These are phyloP conservation scores for Anarsia innoxiella DNA, from an alignment of 2,888 invertebrate species.

Conservation along the genomic window DNA sequence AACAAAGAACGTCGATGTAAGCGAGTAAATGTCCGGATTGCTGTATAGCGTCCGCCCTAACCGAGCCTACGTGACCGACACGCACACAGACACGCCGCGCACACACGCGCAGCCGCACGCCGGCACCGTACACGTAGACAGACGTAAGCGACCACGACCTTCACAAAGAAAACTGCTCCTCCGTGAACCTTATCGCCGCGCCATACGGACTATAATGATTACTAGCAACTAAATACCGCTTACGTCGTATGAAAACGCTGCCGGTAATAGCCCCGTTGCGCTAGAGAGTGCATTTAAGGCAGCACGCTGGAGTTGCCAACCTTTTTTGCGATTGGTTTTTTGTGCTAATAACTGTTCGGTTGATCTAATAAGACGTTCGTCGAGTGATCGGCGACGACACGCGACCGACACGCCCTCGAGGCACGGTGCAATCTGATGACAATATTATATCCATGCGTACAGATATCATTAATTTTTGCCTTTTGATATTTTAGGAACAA, in stretches of 20 bases:
- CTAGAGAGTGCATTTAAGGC: conserved; percentile 73
- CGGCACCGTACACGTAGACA: conserved; percentile 43
- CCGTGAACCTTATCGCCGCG: conserved; percentile 38
- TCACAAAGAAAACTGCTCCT: conserved; percentile 64
- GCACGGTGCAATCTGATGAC: too few species aligned
- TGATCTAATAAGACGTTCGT: conserved; percentile 11
- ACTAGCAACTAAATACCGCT: conserved; percentile 22
- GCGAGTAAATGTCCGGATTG: conserved; percentile 44
- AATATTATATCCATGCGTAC: too few species aligned
- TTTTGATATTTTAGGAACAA: too few species aligned
- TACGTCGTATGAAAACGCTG: conserved; percentile 24
- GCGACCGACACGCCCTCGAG: too few species aligned
- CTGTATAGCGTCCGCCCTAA: conserved; percentile 37
- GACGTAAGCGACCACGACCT: conserved; percentile 53
- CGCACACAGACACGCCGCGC: conserved; percentile 44
- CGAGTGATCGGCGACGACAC: conserved; percentile 11
- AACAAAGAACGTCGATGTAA: conserved; percentile 27
- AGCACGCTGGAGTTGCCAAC: conserved; percentile 56
- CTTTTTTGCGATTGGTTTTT: conserved; percentile 52
- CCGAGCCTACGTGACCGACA: conserved; percentile 70
- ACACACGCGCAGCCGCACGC: conserved; percentile 43
- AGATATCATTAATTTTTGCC: too few species aligned
- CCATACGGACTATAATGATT: too few species aligned
- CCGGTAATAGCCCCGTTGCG: conserved; percentile 62
- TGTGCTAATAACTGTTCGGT: conserved; percentile 38